Conservation (phyloP, 2,113 vertebrate genomes). For the Protomyctophum bolini region DNA sequence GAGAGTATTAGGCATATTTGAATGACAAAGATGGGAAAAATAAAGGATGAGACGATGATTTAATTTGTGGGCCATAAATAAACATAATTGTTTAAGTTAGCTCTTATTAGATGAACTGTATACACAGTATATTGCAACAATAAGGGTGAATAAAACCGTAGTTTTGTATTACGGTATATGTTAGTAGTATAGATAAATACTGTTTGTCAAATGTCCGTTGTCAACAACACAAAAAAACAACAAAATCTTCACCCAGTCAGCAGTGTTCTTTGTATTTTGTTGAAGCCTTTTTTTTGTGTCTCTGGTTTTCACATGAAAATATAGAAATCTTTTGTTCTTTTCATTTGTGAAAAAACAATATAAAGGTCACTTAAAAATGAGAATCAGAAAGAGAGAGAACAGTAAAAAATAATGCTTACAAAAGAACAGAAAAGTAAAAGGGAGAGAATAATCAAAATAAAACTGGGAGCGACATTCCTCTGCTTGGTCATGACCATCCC, state of each 20-base stretch:
- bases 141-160: conserved; percentile 53
- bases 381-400: conserved; percentile 51
- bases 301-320: conserved; percentile 78
- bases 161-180: conserved; percentile 19
- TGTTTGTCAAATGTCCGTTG: conserved; percentile 59
- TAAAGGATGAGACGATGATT: conserved; percentile 50
- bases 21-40: conserved; percentile 23
- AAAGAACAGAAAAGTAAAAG: conserved; percentile 60
- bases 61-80: conserved; percentile 69
- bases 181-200: conserved; percentile 69
- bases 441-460: conserved; percentile 18
- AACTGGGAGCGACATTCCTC: conserved; percentile 5
- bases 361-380: conserved; percentile 83
- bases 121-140: conserved; percentile 67
- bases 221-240: conserved; percentile 41
- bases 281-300: conserved; percentile 57
- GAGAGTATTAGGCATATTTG: conserved; percentile 57
- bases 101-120: conserved; percentile 57
- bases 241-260: conserved; percentile 50
- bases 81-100: conserved; percentile 73
- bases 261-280: conserved; percentile 55
- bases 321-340: conserved; percentile 77
- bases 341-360: conserved; percentile 75
- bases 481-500: neutral
- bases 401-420: conserved; percentile 64